Conservation (phyloP, 2,113 vertebrate species). For the Empidonax alnorum region DNA sequence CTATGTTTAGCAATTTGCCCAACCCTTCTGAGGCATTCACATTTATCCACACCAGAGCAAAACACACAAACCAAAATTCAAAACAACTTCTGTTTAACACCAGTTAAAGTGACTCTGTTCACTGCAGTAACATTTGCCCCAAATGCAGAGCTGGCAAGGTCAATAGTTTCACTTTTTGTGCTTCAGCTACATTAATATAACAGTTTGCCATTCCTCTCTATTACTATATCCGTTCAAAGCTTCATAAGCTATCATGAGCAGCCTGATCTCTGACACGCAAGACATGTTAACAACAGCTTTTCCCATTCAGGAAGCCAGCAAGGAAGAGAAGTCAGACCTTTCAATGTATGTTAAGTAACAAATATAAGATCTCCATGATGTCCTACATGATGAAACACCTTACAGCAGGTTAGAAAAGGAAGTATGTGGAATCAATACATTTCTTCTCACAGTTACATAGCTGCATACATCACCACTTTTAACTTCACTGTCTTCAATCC, state of each 20-base stretch:
- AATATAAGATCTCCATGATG: conserved; percentile 66
- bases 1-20: not conserved
- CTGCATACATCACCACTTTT: conserved; percentile 66
- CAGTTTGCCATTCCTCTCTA: conserved; percentile 40
- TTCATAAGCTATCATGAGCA: conserved; percentile 43
- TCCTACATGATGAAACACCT: conserved; percentile 63
- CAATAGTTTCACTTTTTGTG: conserved; percentile 52
- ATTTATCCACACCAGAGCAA: not conserved
- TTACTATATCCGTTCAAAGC: conserved; percentile 56
- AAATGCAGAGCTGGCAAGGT: conserved; percentile 48
- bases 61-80: not conserved
- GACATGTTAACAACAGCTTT: conserved; percentile 65
- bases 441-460: conserved; percentile 67
- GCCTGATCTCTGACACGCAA: conserved; percentile 67
- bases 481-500: conserved; percentile 58
- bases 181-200: conserved; percentile 43
- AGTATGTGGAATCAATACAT: conserved; percentile 61
- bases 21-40: not conserved
- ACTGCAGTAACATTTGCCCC: conserved; percentile 45
- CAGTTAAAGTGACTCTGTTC: not conserved
- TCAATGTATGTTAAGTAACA: conserved; percentile 67
- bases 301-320: conserved; percentile 58
- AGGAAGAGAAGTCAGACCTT: conserved; percentile 60
- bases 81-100: not conserved
- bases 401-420: conserved; percentile 59